These are phyloP conservation scores for Sisyra terminalis DNA, from an alignment of 2,888 invertebrate genomes.

Conservation along the genomic window DNA sequence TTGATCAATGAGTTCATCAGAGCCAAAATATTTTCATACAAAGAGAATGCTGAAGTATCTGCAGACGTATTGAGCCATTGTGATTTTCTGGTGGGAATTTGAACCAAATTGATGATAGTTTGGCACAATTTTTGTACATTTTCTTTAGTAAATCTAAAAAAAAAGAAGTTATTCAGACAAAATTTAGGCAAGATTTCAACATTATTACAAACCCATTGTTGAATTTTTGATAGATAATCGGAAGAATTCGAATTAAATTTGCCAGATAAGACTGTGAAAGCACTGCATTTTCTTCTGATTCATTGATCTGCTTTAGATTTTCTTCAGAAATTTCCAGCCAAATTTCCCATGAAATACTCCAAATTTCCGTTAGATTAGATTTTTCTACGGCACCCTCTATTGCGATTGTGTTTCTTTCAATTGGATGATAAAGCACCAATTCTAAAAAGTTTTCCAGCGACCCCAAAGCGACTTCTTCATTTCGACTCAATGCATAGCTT, in stretches of 20 bases:
- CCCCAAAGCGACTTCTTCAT: slow-evolving; percentile 90
- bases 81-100: slow-evolving; percentile 65
- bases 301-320: slow-evolving; percentile 40
- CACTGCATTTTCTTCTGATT: slow-evolving; percentile 29
- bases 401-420: slow-evolving; percentile 23
- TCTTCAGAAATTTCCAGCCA: slow-evolving; percentile 77
- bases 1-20: slow-evolving; percentile 79
- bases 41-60: slow-evolving; percentile 63
- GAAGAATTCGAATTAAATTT: slow-evolving; percentile 89
- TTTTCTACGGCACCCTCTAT: slow-evolving; percentile 15
- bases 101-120: slow-evolving; percentile 59
- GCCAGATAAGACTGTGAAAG: slow-evolving; percentile 90
- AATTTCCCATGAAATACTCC: slow-evolving; percentile 70
- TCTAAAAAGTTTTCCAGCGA: slow-evolving; percentile 96
- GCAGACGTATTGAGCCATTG: slow-evolving; percentile 65
- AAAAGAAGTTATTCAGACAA: neutral
- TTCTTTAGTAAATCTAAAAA: slow-evolving; percentile 39
- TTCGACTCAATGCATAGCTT: slow-evolving; percentile 77
- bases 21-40: slow-evolving; percentile 73
- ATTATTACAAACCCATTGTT: slow-evolving; percentile 13
- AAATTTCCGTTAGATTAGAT: slow-evolving; percentile 40
- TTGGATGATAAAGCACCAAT: slow-evolving; percentile 65
- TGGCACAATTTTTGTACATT: slow-evolving; percentile 69
- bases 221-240: slow-evolving; percentile 83
- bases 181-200: too few species aligned